Percentiles rank a stretch among this genome's conserved stretches.
These are phyloP conservation scores for Palythoa grandiflora DNA, from an alignment of 92 coral and sea anemone genomes.

Conservation along the genomic window DNA sequence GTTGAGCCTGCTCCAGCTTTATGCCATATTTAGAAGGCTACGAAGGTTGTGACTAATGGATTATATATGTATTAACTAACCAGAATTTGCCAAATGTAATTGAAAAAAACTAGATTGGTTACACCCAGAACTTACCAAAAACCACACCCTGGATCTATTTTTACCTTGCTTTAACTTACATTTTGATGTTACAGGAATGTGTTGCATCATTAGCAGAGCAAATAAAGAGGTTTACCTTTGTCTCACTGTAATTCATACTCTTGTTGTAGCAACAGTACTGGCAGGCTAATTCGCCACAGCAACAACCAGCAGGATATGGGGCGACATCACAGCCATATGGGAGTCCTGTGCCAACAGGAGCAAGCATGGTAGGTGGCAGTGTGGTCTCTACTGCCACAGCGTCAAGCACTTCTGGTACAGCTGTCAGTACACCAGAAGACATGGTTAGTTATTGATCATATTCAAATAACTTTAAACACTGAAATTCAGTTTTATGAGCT, in stretches of 20 bases:
- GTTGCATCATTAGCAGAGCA: not conserved
- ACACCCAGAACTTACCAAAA: too few species aligned
- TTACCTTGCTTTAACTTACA: too few species aligned
- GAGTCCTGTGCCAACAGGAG: conserved; percentile 77
- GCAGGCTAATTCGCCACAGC: conserved; percentile 65
- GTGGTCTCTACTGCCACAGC: conserved; percentile 91
- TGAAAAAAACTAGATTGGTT: not conserved
- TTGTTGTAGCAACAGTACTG: conserved; percentile 68
- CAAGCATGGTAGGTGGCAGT: conserved; percentile 64
- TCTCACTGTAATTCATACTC: not conserved
- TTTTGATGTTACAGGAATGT: too few species aligned
- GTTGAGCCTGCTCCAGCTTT: too few species aligned
- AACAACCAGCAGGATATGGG: conserved; percentile 64
- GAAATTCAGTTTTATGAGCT: not conserved
- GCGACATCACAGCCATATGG: conserved; percentile 82
- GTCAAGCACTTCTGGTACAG: conserved; percentile 87
- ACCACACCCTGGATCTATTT: too few species aligned
- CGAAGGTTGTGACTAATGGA: too few species aligned
- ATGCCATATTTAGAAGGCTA: too few species aligned
- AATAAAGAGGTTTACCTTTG: not conserved
- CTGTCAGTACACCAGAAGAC: conserved; percentile 84
- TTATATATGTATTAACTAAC: too few species aligned
- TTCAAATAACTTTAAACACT: not conserved
- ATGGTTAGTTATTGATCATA: conserved; percentile 54
- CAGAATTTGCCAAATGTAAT: not conserved